Base-by-base conservation (phyloP, 2,113 vertebrate genomes). In the Sula dactylatra region DNA sequence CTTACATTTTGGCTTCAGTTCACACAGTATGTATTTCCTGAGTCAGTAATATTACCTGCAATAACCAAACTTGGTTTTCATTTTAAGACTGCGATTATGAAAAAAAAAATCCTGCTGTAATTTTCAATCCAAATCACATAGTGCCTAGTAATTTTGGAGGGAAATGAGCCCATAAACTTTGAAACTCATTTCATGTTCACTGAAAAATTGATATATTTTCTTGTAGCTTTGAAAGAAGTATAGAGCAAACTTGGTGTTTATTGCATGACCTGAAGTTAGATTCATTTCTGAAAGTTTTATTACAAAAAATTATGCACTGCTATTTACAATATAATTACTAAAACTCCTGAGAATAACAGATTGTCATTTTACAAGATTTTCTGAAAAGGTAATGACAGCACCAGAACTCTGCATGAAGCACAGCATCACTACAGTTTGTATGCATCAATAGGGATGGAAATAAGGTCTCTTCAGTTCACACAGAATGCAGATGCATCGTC, bases 151-250 rank as follows among this genome's bases (percentile, higher is more conserved):
- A 90, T 90, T 52, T 65, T 69, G 47, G 45, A 90, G 42, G 65
- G 44, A 94, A 84, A 82, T 72, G 78, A 95, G 19, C 29, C 34
- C 73, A 94, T 95, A 87, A 94, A 85, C 47, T 91, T 76, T 79
- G 61, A 79, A 96, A 79, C 34, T 62, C 77, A 91, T 96, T 94
- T 93, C 67, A 59, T 50, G 86, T 73, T 90, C 65, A 42, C 56
- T 87, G 86, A 88, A 89, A 86, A 91, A 86, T 20, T 49, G 54
- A 42, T 84, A 25, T 24, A 62, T 82, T 70, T 81, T 92, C 70
- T 87, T 87, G n/a, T 32, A 79, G 56, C 77, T 84, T 82, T 84
- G 65, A 87, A 84, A 87, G 74, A 78, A 79, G 29, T 44, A 36
- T 36, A 65, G 40, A 86, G 47, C 36, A 85, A 90, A 49, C 36